Evolutionary conservation across 2,113 vertebrate genomes (phyloP), one percentile per base, ranked within the genome.

Genomic region (Mus pahari): DNA sequence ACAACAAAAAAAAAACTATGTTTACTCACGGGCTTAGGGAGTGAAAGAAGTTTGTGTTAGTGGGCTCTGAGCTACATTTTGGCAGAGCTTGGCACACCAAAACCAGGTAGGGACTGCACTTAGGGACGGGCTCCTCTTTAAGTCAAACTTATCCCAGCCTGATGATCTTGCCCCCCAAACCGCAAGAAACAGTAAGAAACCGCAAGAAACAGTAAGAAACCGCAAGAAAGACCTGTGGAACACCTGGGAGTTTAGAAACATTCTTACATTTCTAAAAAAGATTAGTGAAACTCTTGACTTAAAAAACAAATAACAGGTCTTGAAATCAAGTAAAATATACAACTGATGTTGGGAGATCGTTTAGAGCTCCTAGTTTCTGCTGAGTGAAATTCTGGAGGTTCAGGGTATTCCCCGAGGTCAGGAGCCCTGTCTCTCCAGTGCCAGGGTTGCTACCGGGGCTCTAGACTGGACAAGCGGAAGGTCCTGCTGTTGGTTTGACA

Each of bases 381-480:
- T 31, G 9, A 75, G 58, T 42, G 50, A 48, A 74, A 79, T 50
- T 4, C 14, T 42, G 11, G 2, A 45, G 14, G 48, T 11, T 13
- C 12, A 45, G 31, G 26, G 31, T 1, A 0, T 26, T 28, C 3
- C 1, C 28, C 0, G 33, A 19, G 1, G 0, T 28, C 60, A 12
- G 39, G 55, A 60, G 12, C 4, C 31, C 55, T 2, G 12, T 24
- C 17, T 33, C 45, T 6, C 1, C 1, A 12, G 66, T 2, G 11
- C n/a, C 9, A 3, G 33, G n/a, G 5, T 1, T 11, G 36, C 10
- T 71, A 6, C 42, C 3, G 5, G 58, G 60, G 36, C 13, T 36
- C 17, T 3, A n/a, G 31, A 19, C 8, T 12, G 66, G 60, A 39
- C 50, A 28, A 50, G 60, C 17, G 1, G 28, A 62, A 58, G 42